Base-by-base conservation (phyloP, 2,888 invertebrate genomes). In the Gerris lacustris region DNA sequence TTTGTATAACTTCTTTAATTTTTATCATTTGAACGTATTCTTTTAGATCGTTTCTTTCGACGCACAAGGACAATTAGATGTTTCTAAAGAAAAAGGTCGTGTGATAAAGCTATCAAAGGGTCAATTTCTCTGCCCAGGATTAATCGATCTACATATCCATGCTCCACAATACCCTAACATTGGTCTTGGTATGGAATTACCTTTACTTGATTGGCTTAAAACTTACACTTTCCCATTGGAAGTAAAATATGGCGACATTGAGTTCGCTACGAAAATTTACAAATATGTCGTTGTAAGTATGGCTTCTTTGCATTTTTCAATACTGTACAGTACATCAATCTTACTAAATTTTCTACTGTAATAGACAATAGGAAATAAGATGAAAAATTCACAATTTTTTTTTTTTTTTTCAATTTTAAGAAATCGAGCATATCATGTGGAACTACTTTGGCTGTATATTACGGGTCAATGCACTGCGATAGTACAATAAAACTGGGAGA, bases 371-470 rank as follows among this genome's bases (percentile, higher is more conserved):
- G n/a, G n/a, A n/a, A n/a, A n/a, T n/a, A n/a, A n/a, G n/a, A n/a
- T 31, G 31, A 31, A 31, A 31, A 31, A 31, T 31, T 31, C 31
- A 31, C n/a, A n/a, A n/a, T n/a, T 31, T 31, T 31, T 31, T 31
- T 31, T 31, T 31, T 31, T 31, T 31, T 31, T 31, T 31, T 31
- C 31, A 2, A 31, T 31, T 31, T 64, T 11, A 77, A 94, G 94
- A 84, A 84, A 82, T 84, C 87, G 72, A 87, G 92, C 18, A 78
- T 95, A 69, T 82, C 81, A 18, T 84, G 86, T 81, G 96, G 96
- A 6, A 94, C 95, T 17, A 96, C 96, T 6, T 91, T 94, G 47
- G 94, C 94, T 0, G 89, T 89, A 74, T 96, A 95, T 79, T 95
- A 90, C 81, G 93, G 89, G 5, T 90, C 94, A 0, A 84, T 94